Evolutionary conservation across 2,888 invertebrate species (phyloP).

Genomic region (Pherbina coryleti): DNA sequence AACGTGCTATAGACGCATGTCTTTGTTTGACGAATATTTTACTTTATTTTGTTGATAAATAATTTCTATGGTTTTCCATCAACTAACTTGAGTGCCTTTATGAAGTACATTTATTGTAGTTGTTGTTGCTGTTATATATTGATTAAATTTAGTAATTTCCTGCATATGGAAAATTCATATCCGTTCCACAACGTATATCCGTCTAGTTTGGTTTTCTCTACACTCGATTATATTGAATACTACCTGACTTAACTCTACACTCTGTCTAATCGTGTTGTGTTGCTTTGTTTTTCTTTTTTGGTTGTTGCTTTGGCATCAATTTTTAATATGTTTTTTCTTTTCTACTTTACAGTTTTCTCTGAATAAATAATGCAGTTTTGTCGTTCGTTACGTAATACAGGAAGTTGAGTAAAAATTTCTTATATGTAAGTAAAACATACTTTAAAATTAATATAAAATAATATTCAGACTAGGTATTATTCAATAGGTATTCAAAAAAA

Average conservation of each 20-base stretch:
- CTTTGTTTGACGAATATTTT: background rate
- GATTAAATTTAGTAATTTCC: constrained; percentile 35
- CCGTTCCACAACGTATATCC: background rate
- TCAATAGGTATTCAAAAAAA: no score
- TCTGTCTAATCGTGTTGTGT: background rate
- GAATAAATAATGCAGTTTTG: constrained; percentile 21
- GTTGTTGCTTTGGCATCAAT: background rate
- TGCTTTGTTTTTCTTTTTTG: background rate
- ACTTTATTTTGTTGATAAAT: background rate
- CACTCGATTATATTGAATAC: constrained; percentile 21
- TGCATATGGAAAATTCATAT: constrained; percentile 21
- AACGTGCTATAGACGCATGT: background rate
- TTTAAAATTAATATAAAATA: no score
- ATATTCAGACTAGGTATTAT: no score
- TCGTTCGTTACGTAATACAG: background rate
- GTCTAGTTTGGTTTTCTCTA: background rate
- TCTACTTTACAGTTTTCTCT: background rate
- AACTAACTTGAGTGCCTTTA: background rate
- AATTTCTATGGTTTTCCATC: background rate
- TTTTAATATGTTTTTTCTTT: constrained; percentile 10
- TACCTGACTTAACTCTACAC: constrained; percentile 11
- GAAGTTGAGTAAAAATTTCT: background rate
- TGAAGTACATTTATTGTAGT: background rate
- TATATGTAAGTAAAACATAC: background rate
- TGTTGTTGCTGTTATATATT: constrained; percentile 17